Evolutionary conservation across 1,140 invertebrate species (phyloP).

Genomic region (Procambarus virginalis): DNA sequence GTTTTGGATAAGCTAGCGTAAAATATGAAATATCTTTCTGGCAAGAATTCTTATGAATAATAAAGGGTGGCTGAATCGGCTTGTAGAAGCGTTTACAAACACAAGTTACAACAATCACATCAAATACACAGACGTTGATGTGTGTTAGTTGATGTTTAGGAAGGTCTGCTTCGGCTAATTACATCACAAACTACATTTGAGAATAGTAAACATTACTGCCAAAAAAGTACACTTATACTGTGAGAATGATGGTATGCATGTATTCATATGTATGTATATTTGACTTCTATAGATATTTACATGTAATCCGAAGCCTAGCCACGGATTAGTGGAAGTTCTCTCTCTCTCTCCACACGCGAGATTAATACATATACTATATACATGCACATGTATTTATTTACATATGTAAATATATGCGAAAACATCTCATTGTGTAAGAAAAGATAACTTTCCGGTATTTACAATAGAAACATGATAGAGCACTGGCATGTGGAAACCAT

Average conservation of each 20-base stretch:
- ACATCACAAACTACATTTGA: neutral
- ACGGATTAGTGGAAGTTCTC: neutral
- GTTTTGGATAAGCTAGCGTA: slow-evolving; percentile 10
- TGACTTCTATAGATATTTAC: neutral
- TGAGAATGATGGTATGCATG: neutral
- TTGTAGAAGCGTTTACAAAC: neutral
- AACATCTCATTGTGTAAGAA: neutral
- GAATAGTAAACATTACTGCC: neutral
- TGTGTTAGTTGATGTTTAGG: neutral
- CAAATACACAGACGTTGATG: neutral
- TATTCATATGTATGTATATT: neutral
- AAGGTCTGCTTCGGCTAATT: neutral
- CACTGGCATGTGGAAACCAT: neutral
- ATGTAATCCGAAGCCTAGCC: neutral
- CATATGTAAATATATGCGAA: slow-evolving; percentile 10
- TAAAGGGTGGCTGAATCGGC: slow-evolving; percentile 1
- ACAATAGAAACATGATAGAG: neutral
- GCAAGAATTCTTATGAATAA: slow-evolving; percentile 1
- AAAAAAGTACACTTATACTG: neutral
- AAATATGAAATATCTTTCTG: slow-evolving; percentile 1
- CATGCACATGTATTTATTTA: neutral
- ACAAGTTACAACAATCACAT: neutral
- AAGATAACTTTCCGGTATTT: slow-evolving; percentile 5
- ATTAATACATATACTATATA: too few species aligned
- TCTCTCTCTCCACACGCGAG: neutral